phyloP scores from a whole-genome alignment of 2,797 vertebrate species.

The Malacoctenus gilli region DNA sequence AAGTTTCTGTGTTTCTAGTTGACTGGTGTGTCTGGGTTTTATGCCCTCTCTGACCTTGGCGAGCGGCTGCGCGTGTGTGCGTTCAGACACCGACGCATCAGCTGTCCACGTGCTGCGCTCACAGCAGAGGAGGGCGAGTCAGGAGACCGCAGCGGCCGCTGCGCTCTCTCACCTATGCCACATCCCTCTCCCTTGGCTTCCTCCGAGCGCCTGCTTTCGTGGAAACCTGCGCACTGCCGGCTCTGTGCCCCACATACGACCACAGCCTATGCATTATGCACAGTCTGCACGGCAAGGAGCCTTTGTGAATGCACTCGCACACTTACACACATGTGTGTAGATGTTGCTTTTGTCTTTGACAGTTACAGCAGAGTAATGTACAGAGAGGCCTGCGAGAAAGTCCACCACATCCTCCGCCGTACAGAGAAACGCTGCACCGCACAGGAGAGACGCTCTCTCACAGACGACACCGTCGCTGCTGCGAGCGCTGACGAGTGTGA shows the following conservation, averaged over 20 bases:
- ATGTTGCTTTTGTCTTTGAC: conserved; percentile 30
- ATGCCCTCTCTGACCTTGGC: conserved; percentile 21
- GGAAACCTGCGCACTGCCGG: conserved; percentile 46
- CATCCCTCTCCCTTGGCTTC: conserved; percentile 51
- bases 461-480: conserved; percentile 31
- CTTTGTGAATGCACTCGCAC: conserved; percentile 33
- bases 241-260: conserved; percentile 49
- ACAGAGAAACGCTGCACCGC: conserved; percentile 65
- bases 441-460: conserved; percentile 38
- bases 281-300: conserved; percentile 43
- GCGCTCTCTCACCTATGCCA: conserved; percentile 65
- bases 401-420: conserved; percentile 72
- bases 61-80: conserved; percentile 15
- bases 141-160: conserved; percentile 65
- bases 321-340: conserved; percentile 6
- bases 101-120: conserved; percentile 53
- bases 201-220: conserved; percentile 62
- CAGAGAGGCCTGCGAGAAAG: conserved; percentile 46
- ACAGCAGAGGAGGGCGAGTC: conserved; percentile 8
- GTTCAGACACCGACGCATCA: conserved; percentile 10
- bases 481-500: conserved; percentile 21
- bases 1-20: too few species aligned
- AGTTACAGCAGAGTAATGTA: conserved; percentile 34
- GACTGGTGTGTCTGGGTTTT: too few species aligned
- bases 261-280: conserved; percentile 59